Evolutionary conservation across 2,113 vertebrate genomes (phyloP).

Genomic region (Tiliqua scincoides): DNA sequence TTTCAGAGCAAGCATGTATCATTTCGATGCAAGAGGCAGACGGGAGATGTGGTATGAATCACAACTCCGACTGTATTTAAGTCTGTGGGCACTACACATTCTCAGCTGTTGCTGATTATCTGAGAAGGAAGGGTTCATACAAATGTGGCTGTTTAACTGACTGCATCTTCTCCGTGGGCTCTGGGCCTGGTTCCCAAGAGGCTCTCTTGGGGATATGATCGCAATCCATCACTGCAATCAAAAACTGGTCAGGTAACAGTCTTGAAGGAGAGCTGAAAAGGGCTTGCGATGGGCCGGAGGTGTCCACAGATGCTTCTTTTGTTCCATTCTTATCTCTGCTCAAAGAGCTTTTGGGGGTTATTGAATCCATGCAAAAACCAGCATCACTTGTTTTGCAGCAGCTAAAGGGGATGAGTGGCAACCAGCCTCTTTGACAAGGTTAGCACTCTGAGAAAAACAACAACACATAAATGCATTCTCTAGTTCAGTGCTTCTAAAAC

Average conservation of each 20-base stretch:
- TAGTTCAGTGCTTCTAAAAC: too few relatives aligned
- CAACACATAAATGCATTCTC: too few relatives aligned
- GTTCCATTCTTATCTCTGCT: neutral
- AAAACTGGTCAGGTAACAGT: neutral
- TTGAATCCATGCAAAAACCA: neutral
- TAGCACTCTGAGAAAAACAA: neutral
- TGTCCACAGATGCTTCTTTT: rapidly evolving
- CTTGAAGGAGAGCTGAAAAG: neutral
- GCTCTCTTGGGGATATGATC: conserved; percentile 21
- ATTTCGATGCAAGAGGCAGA: conserved; percentile 32
- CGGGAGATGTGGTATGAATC: conserved; percentile 30
- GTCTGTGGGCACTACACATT: neutral
- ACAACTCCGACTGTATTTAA: neutral
- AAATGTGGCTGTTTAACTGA: conserved; percentile 11
- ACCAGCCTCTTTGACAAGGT: neutral
- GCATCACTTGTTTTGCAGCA: neutral
- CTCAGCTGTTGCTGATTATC: conserved; percentile 55
- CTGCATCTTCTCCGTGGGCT: conserved; percentile 32
- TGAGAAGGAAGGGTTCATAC: neutral
- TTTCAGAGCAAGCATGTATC: conserved; percentile 4
- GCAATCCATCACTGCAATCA: conserved; percentile 31
- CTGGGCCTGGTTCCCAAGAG: neutral
- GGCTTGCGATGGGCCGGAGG: neutral
- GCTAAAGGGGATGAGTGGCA: too few relatives aligned
- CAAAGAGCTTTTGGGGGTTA: neutral